Percentiles rank a stretch among this genome's conserved stretches.
Evolutionary conservation across 2,888 invertebrate genomes (phyloP).

Genomic region (Trilocha varians): DNA sequence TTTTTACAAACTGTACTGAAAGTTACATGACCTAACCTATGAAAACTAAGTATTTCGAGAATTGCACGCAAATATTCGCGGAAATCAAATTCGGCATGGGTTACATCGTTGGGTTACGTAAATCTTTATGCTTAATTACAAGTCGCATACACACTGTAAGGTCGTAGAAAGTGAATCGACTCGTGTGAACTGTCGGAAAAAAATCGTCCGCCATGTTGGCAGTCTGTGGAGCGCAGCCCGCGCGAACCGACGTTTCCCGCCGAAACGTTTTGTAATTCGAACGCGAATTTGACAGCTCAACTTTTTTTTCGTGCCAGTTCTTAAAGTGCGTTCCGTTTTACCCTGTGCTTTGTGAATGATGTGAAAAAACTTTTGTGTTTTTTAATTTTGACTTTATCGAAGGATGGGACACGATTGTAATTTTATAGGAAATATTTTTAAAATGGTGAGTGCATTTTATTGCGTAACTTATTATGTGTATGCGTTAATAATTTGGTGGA

Average conservation of each 20-base stretch:
- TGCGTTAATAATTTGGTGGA: not conserved
- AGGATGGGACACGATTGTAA: conserved; percentile 58
- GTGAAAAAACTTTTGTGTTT: conserved; percentile 48
- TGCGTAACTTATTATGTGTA: not conserved
- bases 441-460: conserved; percentile 50
- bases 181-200: conserved; percentile 72
- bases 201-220: conserved; percentile 58
- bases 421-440: conserved; percentile 37
- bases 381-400: conserved; percentile 16
- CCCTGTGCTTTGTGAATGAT: conserved; percentile 55
- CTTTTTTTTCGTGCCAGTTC: conserved; percentile 39
- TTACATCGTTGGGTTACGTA: conserved; percentile 66
- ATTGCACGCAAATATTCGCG: conserved; percentile 28
- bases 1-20: too few relatives aligned
- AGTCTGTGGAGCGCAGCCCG: conserved; percentile 63
- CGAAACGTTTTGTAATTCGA: conserved; percentile 47
- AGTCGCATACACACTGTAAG: conserved; percentile 68
- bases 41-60: conserved; percentile 5
- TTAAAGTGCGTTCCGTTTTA: conserved; percentile 38
- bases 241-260: conserved; percentile 62
- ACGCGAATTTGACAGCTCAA: conserved; percentile 31
- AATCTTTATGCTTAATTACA: conserved; percentile 66
- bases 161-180: conserved; percentile 74
- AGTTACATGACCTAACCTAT: not conserved
- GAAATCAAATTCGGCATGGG: conserved; percentile 49